Conservation (phyloP, 2,888 invertebrate genomes). For the Zaprionus obscuricornis region DNA sequence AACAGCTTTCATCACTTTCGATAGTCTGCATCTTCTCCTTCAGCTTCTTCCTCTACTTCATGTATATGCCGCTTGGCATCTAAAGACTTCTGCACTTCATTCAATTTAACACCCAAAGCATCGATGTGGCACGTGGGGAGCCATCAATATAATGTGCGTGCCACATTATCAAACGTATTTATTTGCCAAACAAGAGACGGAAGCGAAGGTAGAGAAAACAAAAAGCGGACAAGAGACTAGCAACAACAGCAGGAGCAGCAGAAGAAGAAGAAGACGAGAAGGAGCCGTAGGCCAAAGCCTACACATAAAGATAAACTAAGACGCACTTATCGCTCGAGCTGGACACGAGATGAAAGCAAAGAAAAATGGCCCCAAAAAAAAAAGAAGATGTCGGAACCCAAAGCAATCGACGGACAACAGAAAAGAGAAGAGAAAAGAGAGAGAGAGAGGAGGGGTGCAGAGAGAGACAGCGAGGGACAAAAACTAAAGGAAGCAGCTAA, state of each 20-base stretch:
- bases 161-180: conserved; percentile 68
- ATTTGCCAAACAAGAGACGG: conserved; percentile 64
- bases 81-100: conserved; percentile 46
- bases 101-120: conserved; percentile 37
- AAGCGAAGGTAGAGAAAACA: too few relatives aligned
- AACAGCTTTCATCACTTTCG: too few relatives aligned
- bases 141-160: conserved; percentile 59
- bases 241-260: conserved; percentile 1
- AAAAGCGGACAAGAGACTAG: conserved; percentile 1
- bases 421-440: conserved; percentile 17
- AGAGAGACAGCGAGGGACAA: neutral
- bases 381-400: conserved; percentile 22
- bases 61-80: neutral
- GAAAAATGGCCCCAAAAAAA: conserved; percentile 54
- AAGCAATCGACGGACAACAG: conserved; percentile 35
- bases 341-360: conserved; percentile 46
- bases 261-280: conserved; percentile 3
- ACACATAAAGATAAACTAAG: conserved; percentile 67
- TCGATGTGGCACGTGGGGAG: neutral
- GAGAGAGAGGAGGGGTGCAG: too few relatives aligned
- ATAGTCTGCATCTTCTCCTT: too few relatives aligned
- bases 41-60: too few relatives aligned
- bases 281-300: conserved; percentile 27
- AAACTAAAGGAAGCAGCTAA: conserved; percentile 8
- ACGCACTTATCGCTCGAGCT: conserved; percentile 56